These are phyloP conservation scores for Bufo bufo DNA, from an alignment of 2,113 vertebrate genomes.

Conservation along the genomic window DNA sequence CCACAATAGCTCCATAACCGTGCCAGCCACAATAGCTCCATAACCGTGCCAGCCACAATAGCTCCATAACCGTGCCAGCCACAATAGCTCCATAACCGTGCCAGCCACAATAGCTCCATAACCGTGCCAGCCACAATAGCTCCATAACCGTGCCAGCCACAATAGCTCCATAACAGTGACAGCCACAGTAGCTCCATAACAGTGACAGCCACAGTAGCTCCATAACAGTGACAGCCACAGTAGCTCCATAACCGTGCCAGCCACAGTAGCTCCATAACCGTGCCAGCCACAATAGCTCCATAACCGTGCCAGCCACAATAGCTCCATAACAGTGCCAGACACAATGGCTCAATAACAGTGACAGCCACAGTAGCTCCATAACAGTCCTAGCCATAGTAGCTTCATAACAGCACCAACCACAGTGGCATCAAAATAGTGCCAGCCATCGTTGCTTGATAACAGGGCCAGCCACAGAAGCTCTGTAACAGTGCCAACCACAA, in stretches of 20 bases:
- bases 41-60: neutral
- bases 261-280: neutral
- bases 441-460: neutral
- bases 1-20: neutral
- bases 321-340: neutral
- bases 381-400: no score
- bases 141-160: neutral
- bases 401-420: no score
- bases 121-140: neutral
- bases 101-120: neutral
- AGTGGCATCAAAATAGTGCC: no score
- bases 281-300: neutral
- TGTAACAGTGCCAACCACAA: neutral
- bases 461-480: neutral
- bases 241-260: neutral
- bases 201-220: neutral
- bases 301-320: neutral
- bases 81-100: neutral
- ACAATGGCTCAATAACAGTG: neutral
- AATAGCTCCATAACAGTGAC: neutral
- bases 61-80: neutral
- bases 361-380: no score
- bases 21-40: neutral
- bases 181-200: neutral
- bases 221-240: neutral